Conservation (phyloP, 2,888 invertebrate species). For the Torymus auratus region DNA sequence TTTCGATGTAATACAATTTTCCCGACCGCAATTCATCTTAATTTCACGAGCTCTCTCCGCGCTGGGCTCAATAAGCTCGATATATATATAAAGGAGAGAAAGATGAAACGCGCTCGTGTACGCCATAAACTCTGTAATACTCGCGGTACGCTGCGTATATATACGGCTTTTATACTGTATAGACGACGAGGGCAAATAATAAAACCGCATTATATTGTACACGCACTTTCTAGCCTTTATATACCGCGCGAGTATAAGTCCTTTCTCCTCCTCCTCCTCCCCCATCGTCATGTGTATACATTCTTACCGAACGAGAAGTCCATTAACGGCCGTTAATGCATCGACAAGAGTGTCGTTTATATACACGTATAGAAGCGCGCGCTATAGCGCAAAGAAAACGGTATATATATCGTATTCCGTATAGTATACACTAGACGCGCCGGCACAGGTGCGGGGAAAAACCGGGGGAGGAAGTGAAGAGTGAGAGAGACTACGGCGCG, state of each 20-base stretch:
- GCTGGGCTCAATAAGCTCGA: conserved; percentile 4
- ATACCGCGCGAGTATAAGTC: too few species aligned
- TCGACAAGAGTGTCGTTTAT: not conserved
- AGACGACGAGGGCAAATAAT: too few species aligned
- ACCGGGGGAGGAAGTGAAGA: conserved; percentile 10
- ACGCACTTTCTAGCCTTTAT: too few species aligned
- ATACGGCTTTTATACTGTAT: too few species aligned
- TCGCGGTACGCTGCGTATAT: too few species aligned
- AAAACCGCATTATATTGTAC: too few species aligned
- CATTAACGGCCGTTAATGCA: conserved; percentile 13
- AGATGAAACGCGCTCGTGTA: not conserved
- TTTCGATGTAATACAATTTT: conserved; percentile 25
- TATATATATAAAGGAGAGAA: not conserved
- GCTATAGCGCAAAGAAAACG: not conserved
- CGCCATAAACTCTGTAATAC: too few species aligned
- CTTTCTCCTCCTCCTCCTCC: not conserved
- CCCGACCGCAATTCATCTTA: conserved; percentile 15
- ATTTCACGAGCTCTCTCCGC: not conserved
- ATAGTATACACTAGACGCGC: not conserved
- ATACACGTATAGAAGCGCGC: not conserved
- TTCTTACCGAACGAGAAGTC: not conserved
- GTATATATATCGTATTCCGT: not conserved
- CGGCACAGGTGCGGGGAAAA: not conserved
- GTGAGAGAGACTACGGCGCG: not conserved
- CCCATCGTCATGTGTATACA: too few species aligned